Percentiles rank a stretch among this genome's conserved stretches.
phyloP scores from a whole-genome alignment of 2,888 invertebrate species.

The Andrena chrysosceles region DNA sequence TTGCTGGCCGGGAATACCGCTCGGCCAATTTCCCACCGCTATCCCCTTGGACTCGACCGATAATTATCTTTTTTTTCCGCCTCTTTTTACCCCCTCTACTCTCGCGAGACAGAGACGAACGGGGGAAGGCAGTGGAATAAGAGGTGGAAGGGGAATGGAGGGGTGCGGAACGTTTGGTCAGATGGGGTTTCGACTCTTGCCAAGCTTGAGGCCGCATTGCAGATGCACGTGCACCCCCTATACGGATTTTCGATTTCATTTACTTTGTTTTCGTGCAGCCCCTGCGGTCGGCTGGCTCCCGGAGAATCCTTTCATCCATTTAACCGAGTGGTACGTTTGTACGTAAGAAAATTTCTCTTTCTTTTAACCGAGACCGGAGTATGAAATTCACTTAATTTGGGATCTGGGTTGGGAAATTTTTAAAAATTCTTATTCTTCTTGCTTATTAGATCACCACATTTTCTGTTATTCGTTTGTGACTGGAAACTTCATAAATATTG shows the following conservation, averaged over 20 bases:
- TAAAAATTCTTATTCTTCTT: too few species aligned
- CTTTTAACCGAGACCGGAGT: background rate
- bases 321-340: background rate
- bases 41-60: conserved; percentile 45
- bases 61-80: conserved; percentile 57
- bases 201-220: conserved; percentile 77
- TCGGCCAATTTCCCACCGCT: conserved; percentile 56
- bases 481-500: too few species aligned
- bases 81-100: background rate
- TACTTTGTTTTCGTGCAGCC: conserved; percentile 47
- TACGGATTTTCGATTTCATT: conserved; percentile 69
- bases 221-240: conserved; percentile 74
- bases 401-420: too few species aligned
- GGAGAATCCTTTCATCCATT: background rate
- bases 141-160: background rate
- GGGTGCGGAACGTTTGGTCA: conserved; percentile 51
- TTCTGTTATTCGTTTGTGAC: too few species aligned
- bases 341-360: background rate
- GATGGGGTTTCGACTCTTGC: conserved; percentile 64
- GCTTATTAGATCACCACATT: too few species aligned
- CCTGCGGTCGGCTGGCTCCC: conserved; percentile 15
- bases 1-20: background rate
- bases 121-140: background rate
- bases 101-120: conserved; percentile 23
- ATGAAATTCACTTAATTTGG: background rate